These are phyloP conservation scores for Panulirus ornatus DNA, from an alignment of 1,140 invertebrate genomes.

Conservation along the genomic window DNA sequence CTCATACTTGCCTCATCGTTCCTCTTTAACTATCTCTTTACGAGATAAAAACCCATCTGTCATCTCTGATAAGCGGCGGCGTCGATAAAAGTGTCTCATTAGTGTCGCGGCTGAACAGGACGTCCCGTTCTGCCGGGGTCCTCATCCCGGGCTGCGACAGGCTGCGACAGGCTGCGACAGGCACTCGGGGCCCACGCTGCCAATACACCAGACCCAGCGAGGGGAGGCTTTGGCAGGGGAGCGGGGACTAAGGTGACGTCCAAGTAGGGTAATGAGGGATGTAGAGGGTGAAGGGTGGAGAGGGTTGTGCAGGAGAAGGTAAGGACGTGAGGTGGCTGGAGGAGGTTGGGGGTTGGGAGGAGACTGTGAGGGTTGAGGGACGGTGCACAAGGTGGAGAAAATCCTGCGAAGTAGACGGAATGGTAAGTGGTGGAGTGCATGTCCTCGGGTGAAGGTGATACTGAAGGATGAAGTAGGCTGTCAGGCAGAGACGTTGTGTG, in stretches of 20 bases:
- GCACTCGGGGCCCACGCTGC: neutral
- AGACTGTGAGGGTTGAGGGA: neutral
- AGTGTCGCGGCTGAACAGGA: slow-evolving; percentile 1
- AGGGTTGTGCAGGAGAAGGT: neutral
- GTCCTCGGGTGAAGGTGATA: too few species aligned
- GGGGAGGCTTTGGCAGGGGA: neutral
- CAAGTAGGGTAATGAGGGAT: neutral
- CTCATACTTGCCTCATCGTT: too few species aligned
- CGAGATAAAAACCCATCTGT: neutral
- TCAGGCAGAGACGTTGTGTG: too few species aligned
- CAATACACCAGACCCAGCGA: neutral
- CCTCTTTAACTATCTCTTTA: neutral
- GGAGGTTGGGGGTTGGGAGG: neutral
- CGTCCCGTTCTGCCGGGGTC: neutral
- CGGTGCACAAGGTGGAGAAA: too few species aligned
- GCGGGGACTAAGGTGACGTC: neutral
- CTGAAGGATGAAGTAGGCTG: too few species aligned
- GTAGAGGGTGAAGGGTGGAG: neutral
- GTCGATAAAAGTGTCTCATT: slow-evolving; percentile 45
- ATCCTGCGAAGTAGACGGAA: too few species aligned
- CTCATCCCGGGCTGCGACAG: slow-evolving; percentile 1
- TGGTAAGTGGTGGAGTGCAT: too few species aligned
- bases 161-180: neutral
- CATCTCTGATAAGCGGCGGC: slow-evolving; percentile 22
- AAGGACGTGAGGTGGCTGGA: neutral